Base-by-base conservation (phyloP, 2,113 vertebrate species). In the Pampusana beccarii region DNA sequence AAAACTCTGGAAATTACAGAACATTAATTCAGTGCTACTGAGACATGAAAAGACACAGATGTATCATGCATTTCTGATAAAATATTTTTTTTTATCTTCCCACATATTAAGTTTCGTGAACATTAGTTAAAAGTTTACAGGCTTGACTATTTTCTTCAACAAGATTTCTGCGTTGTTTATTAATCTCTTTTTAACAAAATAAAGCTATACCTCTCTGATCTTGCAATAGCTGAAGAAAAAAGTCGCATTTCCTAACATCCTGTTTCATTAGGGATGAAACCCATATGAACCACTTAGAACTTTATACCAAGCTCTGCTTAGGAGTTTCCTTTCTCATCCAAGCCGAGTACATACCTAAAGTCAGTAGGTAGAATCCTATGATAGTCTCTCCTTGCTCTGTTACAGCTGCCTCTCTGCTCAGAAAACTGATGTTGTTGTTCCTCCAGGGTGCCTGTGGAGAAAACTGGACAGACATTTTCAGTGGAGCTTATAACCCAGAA, bases 361-460 rank as follows among this genome's bases (percentile, higher is more conserved):
- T 95, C 65, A 99, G 95, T 38, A 99, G 98, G 91, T 98, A 98
- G 92, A 98, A 94, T 80, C 98, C 98, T 92, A 98, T 98, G 91
- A 98, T 97, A 31, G 98, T 98, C 92, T 98, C 98, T 91, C 98
- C 98, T 97, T 99, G 98, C 81, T 99, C 98, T 7, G 98, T 98
- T 54, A 98, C 70, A 78, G 98, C 97, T 50, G 97, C 92, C 15
- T 99, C 98, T 91, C 97, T 97, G 86, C 98, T 98, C 81, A 98
- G 95, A 89, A 98, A 97, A 48, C 95, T 98, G 82, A 98, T 95
- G 96, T 98, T 99, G 89, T 99, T 99, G 96, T 98, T 98, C 96
- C 98, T 98, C 98, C 98, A 98, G n/a, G 97, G 98, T 80, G 98
- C 98, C 96, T 98, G 98, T 57, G 96, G 54, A 90, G 98, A 98